These are phyloP conservation scores for Castor canadensis DNA, from an alignment of 2,113 vertebrate species.

Conservation along the genomic window DNA sequence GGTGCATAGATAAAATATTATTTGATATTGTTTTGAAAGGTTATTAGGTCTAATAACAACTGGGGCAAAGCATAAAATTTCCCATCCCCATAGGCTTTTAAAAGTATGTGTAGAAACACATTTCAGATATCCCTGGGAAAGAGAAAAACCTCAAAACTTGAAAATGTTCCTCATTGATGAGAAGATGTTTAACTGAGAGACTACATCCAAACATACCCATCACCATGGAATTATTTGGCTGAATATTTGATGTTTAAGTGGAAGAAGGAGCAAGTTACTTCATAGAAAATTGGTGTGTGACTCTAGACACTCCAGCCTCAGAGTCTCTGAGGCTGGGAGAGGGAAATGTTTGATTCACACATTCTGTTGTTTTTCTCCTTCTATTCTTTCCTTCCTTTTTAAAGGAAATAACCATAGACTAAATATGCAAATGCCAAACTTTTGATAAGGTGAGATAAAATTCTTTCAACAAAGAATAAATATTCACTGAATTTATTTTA, in stretches of 20 bases:
- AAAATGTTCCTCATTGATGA: background rate
- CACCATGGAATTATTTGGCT: too few species aligned
- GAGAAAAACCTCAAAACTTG: background rate
- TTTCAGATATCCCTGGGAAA: background rate
- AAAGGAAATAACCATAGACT: background rate
- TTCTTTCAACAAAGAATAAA: background rate
- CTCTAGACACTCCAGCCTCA: background rate
- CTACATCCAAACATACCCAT: background rate
- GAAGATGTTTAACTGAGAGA: background rate
- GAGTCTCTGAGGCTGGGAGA: background rate
- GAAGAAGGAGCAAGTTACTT: background rate
- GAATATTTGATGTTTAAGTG: background rate
- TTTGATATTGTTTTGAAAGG: constrained; percentile 50
- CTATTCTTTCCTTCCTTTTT: background rate
- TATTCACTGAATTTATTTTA: background rate
- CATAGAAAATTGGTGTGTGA: background rate
- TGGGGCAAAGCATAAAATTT: constrained; percentile 16
- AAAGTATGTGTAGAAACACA: background rate
- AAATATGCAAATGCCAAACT: background rate
- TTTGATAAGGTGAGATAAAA: background rate
- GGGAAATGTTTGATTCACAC: background rate
- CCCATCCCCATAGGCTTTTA: background rate
- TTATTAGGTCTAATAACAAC: constrained; percentile 23
- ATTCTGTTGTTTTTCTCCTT: background rate
- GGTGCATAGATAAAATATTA: background rate